Base-by-base conservation (phyloP, 2,888 invertebrate species). In the Acanthosepion lycidas region DNA sequence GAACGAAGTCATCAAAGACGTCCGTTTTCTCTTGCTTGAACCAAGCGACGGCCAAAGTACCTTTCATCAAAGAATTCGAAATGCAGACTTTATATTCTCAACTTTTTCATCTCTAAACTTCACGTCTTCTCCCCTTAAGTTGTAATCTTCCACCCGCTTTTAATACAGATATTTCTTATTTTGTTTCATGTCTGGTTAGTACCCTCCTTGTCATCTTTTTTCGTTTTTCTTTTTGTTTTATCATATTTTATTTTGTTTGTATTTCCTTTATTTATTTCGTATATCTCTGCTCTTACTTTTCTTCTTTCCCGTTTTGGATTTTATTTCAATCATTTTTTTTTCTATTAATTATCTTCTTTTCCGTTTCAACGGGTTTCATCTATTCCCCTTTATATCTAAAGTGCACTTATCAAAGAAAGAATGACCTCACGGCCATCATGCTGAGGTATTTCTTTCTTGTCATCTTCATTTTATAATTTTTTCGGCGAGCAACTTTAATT, bases 61-160 rank as follows among this genome's bases (percentile, higher is more conserved):
- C 78, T 78, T 78, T 78, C 78, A 78, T 78, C 78, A 78, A 33
- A 78, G n/a, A 78, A n/a, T 78, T 78, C 78, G 78, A 78, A n/a
- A 9, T 33, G n/a, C 78, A 78, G 78, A 78, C 78, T n/a, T 78
- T 78, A 15, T 78, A 78, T 33, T n/a, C 78, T 33, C 12, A 12
- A n/a, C 15, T 78, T 78, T 59, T 78, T 78, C 78, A 78, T 78
- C 78, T 78, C 1, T 33, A 12, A 12, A 5, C 78, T 78, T 33
- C 18, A 33, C n/a, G n/a, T 78, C 15, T 78, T n/a, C n/a, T 78
- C 33, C n/a, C n/a, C 4, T 33, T 18, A 4, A n/a, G 78, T 78
- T 78, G n/a, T 33, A 78, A 78, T 78, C 15, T n/a, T n/a, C n/a
- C 12, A 2, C n/a, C 18, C 18, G 4, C 15, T 33, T 78, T 33